Conservation (phyloP, 53 echinoderm and acorn worm species). For the Glandiceps talaboti region DNA sequence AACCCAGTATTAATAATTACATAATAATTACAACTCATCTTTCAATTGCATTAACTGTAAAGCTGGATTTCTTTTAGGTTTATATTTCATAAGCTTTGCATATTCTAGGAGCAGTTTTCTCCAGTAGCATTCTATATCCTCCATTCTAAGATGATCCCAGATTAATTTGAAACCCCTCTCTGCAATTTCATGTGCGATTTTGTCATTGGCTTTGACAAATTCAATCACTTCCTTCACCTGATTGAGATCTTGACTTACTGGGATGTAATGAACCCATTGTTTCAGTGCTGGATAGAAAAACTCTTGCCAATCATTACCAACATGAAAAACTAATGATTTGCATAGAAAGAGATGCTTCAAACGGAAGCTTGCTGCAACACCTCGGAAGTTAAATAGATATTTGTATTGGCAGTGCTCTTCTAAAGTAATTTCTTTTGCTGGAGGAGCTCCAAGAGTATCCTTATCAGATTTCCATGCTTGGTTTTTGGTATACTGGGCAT, state of each 20-base stretch:
- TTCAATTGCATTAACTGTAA: slow-evolving; percentile 46
- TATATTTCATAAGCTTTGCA: slow-evolving; percentile 63
- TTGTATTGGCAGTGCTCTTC: slow-evolving; percentile 99
- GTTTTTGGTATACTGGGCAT: slow-evolving; percentile 89
- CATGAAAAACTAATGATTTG: slow-evolving; percentile 83
- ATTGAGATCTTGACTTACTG: slow-evolving; percentile 53
- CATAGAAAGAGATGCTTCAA: slow-evolving; percentile 93
- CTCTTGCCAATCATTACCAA: slow-evolving; percentile 88
- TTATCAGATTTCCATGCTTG: slow-evolving; percentile 98
- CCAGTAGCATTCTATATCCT: slow-evolving; percentile 88
- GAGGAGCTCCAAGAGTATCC: slow-evolving; percentile 78
- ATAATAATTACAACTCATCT: background rate
- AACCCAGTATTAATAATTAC: no score
- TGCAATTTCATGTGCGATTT: slow-evolving; percentile 64
- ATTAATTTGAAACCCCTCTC: slow-evolving; percentile 82
- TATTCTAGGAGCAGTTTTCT: slow-evolving; percentile 70
- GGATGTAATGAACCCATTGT: slow-evolving; percentile 95
- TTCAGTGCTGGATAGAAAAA: slow-evolving; percentile 91
- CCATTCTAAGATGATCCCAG: slow-evolving; percentile 82
- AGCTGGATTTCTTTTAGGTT: slow-evolving; percentile 53
- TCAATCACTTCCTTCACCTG: slow-evolving; percentile 80
- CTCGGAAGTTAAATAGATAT: slow-evolving; percentile 95
- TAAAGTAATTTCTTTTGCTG: slow-evolving; percentile 68
- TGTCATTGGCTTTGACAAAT: slow-evolving; percentile 81
- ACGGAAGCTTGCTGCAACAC: slow-evolving; percentile 92